phyloP scores from a whole-genome alignment of 1,140 invertebrate species.

The Drosophila baimaii region DNA sequence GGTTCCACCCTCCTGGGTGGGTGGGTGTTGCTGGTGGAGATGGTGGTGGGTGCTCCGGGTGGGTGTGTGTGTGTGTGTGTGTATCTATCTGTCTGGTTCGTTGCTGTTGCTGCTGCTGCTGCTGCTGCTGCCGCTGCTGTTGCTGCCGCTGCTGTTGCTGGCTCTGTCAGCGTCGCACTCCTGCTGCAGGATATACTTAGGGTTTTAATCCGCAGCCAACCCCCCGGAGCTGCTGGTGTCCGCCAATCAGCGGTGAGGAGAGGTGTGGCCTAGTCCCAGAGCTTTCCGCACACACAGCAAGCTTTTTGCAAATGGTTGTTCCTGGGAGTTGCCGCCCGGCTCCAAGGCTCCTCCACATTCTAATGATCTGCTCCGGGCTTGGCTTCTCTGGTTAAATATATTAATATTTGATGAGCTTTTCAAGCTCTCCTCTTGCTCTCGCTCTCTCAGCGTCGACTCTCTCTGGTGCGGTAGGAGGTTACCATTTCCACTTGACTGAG shows the following conservation, averaged over 20 bases:
- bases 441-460: conserved; percentile 2
- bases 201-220: conserved; percentile 79
- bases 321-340: conserved; percentile 5
- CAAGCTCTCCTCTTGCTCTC: conserved; percentile 33
- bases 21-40: conserved; percentile 56
- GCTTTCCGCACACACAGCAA: conserved; percentile 22
- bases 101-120: conserved; percentile 26
- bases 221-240: conserved; percentile 57
- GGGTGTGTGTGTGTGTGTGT: conserved; percentile 65
- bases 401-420: conserved; percentile 7
- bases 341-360: neutral
- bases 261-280: conserved; percentile 77
- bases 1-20: conserved; percentile 29
- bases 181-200: conserved; percentile 75
- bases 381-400: neutral
- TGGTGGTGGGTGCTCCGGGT: conserved; percentile 33
- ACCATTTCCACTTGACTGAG: conserved; percentile 76
- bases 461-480: conserved; percentile 58
- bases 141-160: conserved; percentile 42
- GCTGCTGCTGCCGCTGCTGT: conserved; percentile 19
- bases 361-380: conserved; percentile 27
- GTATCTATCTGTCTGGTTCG: conserved; percentile 68
- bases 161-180: conserved; percentile 52
- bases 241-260: conserved; percentile 79
- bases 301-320: conserved; percentile 65